Percentiles rank a stretch among this genome's conserved stretches.
Evolutionary conservation across 2,888 invertebrate species (phyloP).

Genomic region (Sarcophaga rosellei): DNA sequence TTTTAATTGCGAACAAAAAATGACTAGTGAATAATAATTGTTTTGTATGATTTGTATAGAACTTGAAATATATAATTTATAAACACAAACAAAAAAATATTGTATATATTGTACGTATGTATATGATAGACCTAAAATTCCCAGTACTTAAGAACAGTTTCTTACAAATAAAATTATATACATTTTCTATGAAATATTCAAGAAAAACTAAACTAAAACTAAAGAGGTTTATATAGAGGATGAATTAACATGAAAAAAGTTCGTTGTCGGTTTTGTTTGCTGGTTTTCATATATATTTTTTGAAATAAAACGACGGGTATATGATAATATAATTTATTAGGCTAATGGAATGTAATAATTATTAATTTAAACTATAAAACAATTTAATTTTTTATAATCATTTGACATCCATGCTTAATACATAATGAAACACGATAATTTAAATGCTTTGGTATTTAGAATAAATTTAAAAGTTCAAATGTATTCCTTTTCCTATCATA

Average conservation of each 20-base stretch:
- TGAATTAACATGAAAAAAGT: neutral
- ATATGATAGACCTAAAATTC: conserved; percentile 48
- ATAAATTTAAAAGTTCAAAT: no score
- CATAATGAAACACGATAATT: no score
- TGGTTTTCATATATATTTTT: no score
- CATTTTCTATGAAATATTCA: conserved; percentile 13
- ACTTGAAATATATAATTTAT: conserved; percentile 56
- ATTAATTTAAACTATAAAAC: no score
- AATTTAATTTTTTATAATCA: no score
- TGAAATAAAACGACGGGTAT: no score
- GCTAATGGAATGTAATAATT: no score
- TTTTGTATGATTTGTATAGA: conserved; percentile 39
- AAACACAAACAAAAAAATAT: conserved; percentile 15
- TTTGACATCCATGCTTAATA: no score
- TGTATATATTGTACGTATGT: conserved; percentile 1
- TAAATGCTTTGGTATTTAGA: no score
- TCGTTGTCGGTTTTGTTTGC: neutral
- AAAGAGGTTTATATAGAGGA: conserved; percentile 13
- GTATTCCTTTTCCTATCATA: no score
- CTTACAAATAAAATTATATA: conserved; percentile 34
- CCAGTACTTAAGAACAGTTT: conserved; percentile 37
- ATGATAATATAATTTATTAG: no score
- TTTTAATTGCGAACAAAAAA: conserved; percentile 75
- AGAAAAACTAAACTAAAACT: neutral
- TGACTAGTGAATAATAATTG: conserved; percentile 76